Evolutionary conservation across 2,797 vertebrate genomes (phyloP).

Genomic region (Lithobates pipiens): DNA sequence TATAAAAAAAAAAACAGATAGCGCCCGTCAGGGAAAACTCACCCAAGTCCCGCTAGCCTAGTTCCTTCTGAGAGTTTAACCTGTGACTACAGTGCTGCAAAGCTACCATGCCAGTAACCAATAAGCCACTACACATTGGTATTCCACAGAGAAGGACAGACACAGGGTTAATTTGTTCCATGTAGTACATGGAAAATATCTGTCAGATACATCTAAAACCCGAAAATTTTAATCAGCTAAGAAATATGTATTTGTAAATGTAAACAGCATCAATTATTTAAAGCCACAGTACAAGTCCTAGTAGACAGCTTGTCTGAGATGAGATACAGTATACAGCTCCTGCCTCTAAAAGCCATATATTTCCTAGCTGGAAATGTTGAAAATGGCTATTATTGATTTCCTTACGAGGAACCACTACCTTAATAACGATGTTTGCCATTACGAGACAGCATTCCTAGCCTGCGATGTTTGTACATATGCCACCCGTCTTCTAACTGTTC

Average conservation of each 20-base stretch:
- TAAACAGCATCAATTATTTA: slow-evolving; percentile 67
- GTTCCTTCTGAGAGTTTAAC: neutral
- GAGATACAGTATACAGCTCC: slow-evolving; percentile 60
- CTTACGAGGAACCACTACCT: slow-evolving; percentile 47
- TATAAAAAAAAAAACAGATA: no score
- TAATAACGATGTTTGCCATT: slow-evolving; percentile 34
- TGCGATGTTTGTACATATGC: neutral
- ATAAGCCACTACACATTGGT: neutral
- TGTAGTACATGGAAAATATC: slow-evolving; percentile 58
- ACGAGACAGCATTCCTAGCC: neutral
- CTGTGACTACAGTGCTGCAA: no score
- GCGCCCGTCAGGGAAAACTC: no score
- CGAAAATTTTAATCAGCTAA: slow-evolving; percentile 58
- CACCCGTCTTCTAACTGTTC: neutral
- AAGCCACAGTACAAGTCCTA: slow-evolving; percentile 62
- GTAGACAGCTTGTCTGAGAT: slow-evolving; percentile 67
- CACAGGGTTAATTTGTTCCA: neutral
- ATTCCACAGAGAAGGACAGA: neutral
- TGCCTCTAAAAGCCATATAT: slow-evolving; percentile 46
- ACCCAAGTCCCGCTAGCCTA: no score
- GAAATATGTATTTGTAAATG: slow-evolving; percentile 65
- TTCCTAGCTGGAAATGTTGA: slow-evolving; percentile 68
- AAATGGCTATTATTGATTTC: slow-evolving; percentile 67
- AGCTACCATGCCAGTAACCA: neutral
- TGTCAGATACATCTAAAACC: slow-evolving; percentile 55